Conservation (phyloP, 2,888 invertebrate genomes). For the Rhagonycha lutea region DNA sequence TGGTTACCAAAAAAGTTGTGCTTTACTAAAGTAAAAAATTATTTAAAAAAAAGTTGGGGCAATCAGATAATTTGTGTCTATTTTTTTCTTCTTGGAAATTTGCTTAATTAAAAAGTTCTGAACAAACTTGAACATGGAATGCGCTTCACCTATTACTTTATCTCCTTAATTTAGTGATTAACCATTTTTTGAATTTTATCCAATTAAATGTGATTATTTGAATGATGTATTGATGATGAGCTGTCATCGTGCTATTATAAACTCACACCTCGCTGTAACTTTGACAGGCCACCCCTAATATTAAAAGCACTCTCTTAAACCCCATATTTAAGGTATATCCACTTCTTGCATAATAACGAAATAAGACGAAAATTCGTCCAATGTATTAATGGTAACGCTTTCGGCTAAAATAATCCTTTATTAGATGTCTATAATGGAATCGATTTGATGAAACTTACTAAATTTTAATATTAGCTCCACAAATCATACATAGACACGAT, state of each 20-base stretch:
- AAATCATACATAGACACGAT: conserved; percentile 14
- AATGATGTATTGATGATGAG: conserved; percentile 18
- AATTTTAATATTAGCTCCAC: conserved; percentile 4
- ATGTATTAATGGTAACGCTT: conserved; percentile 11
- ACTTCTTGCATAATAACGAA: conserved; percentile 24
- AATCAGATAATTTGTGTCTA: background rate
- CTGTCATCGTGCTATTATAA: conserved; percentile 27
- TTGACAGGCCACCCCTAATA: conserved; percentile 30
- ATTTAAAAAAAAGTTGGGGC: background rate
- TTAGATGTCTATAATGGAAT: conserved; percentile 4
- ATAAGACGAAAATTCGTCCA: conserved; percentile 13
- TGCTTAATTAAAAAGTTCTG: background rate
- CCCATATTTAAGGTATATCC: conserved; percentile 7
- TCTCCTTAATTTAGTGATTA: background rate
- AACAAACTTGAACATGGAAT: background rate
- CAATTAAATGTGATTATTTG: conserved; percentile 14
- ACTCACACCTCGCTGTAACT: conserved; percentile 23
- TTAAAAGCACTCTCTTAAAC: conserved; percentile 20
- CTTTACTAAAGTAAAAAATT: background rate
- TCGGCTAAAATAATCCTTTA: conserved; percentile 12
- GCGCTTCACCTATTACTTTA: background rate
- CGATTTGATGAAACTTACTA: conserved; percentile 3
- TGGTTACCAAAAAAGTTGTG: conserved; percentile 7
- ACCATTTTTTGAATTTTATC: background rate
- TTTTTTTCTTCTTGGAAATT: background rate